Percentiles rank a stretch among this genome's conserved stretches.
Conservation (phyloP, 2,113 vertebrate genomes). For the Protobothrops flavoviridis region DNA sequence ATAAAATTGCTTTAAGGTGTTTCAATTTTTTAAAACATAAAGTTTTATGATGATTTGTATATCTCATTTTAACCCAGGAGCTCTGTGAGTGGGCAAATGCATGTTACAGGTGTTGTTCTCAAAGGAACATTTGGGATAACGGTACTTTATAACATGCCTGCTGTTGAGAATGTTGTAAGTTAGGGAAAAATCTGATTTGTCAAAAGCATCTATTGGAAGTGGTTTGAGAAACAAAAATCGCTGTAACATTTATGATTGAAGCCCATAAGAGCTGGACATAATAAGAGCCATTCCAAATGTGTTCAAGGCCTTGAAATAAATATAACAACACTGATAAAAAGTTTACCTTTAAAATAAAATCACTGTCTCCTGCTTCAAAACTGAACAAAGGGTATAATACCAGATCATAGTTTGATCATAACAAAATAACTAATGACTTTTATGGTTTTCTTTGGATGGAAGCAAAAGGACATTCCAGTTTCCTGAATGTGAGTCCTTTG, state of each 20-base stretch:
- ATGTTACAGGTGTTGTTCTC: neutral
- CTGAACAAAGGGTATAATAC: neutral
- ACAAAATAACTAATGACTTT: neutral
- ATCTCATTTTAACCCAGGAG: neutral
- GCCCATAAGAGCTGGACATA: slow-evolving; percentile 16
- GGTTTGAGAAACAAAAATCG: neutral
- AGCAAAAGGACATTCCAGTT: neutral
- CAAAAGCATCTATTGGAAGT: neutral
- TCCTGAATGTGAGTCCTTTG: neutral
- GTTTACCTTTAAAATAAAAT: neutral
- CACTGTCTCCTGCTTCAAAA: neutral
- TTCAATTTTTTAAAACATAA: no score
- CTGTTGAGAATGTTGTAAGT: neutral
- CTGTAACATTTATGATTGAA: neutral
- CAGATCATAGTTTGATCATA: neutral
- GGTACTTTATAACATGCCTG: neutral
- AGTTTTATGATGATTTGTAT: no score
- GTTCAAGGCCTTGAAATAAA: neutral
- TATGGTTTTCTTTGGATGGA: neutral
- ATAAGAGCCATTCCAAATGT: neutral
- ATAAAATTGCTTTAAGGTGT: no score
- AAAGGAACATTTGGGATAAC: neutral
- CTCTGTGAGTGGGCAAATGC: neutral
- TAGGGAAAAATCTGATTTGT: slow-evolving; percentile 3
- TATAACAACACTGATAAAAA: neutral